These are phyloP conservation scores for Geotrypetes seraphini DNA, from an alignment of 2,797 vertebrate species.

Conservation along the genomic window DNA sequence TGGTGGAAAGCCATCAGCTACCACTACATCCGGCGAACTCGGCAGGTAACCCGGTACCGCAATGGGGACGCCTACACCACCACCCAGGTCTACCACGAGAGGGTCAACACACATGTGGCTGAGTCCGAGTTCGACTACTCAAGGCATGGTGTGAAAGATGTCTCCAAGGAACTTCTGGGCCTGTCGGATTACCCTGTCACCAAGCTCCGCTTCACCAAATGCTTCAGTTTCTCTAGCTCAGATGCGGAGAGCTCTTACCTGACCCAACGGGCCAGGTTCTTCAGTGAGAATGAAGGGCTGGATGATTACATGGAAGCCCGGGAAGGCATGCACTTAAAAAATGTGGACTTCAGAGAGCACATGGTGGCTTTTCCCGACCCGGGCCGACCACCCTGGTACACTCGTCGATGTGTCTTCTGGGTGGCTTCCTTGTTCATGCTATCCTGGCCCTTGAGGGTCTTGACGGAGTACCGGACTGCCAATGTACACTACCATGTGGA, in stretches of 20 bases:
- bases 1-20: conserved; percentile 71
- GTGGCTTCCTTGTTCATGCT: conserved; percentile 68
- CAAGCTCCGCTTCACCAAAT: conserved; percentile 58
- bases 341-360: conserved; percentile 81
- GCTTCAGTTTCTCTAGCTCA: conserved; percentile 62
- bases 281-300: conserved; percentile 79
- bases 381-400: conserved; percentile 71
- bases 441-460: conserved; percentile 76
- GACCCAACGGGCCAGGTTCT: conserved; percentile 78
- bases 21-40: conserved; percentile 72
- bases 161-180: conserved; percentile 60
- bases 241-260: conserved; percentile 77
- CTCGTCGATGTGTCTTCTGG: conserved; percentile 74
- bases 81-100: conserved; percentile 66
- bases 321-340: conserved; percentile 84
- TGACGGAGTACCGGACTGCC: conserved; percentile 72
- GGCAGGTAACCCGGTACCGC: conserved; percentile 80
- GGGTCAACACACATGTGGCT: conserved; percentile 46
- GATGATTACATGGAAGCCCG: conserved; percentile 89
- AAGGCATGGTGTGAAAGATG: conserved; percentile 65
- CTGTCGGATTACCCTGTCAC: conserved; percentile 45
- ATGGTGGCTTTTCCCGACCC: conserved; percentile 80
- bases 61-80: conserved; percentile 85
- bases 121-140: conserved; percentile 65
- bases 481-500: conserved; percentile 86